Evolutionary conservation across 2,888 invertebrate species (phyloP), one percentile per base, ranked within the genome.

Genomic region (Drosophila histrio): DNA sequence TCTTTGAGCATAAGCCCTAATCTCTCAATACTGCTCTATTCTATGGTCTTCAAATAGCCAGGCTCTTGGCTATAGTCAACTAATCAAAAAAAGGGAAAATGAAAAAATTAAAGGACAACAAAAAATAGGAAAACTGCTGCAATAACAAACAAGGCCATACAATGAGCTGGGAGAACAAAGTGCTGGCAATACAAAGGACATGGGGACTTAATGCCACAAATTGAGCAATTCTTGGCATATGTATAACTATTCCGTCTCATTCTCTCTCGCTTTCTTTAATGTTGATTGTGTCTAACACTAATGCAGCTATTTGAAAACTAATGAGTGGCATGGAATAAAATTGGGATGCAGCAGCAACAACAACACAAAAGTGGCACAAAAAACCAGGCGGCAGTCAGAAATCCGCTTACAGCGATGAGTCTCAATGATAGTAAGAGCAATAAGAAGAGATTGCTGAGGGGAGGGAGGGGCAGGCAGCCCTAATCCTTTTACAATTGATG

Each of bases 401-500:
- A 83, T 87, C 82, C 82, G 88, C 77, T 83, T 88, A 88, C 56
- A 63, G 62, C 61, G 64, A 75, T 78, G 84, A 38, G 65, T 39
- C 32, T 15, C 21, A 47, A 8, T 43, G 36, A 50, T 49, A 32
- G 17, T 6, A 26, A 38, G 24, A 49, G 26, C 21, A 41, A 19
- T 21, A 19, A 19, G 15, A 24, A 9, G n/a, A 46, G 52, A 38
- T 36, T 15, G 32, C 46, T 36, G 26, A 32, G 8, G 1, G 26
- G 41, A 15, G 28, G 46, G 32, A 44, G 52, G 88, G 88, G 86
- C 88, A 87, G 70, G 83, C 83, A 88, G 81, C 65, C 84, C 63
- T 88, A 85, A 88, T 88, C 89, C 89, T 85, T 88, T 85, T 88
- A 88, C 85, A 88, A 85, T 85, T 85, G 88, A 85, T 87, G 81